A percentile compares a stretch with the other conserved stretches of the same genome.
Evolutionary conservation across 1,140 invertebrate species (phyloP).

Genomic region (Helicoverpa zea): DNA sequence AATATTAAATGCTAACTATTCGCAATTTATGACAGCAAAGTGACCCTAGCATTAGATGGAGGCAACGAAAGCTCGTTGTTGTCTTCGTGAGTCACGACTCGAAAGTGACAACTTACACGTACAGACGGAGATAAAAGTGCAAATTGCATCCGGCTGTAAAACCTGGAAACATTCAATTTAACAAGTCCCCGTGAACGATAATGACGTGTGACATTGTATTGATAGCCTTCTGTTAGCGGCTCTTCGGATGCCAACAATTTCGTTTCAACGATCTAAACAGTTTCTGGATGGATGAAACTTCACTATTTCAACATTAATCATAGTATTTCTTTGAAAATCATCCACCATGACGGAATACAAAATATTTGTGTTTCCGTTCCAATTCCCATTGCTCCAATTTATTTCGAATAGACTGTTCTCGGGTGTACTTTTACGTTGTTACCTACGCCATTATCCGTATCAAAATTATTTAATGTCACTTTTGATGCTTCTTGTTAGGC

Average conservation of each 20-base stretch:
- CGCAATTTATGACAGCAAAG: conserved; percentile 59
- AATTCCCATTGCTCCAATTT: conserved; percentile 4
- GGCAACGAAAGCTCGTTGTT: conserved; percentile 65
- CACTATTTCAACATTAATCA: too few relatives aligned
- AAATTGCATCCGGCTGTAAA: conserved; percentile 54
- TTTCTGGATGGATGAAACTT: neutral
- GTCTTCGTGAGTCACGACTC: conserved; percentile 73
- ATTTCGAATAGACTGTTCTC: neutral
- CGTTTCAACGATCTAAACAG: neutral
- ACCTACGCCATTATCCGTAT: conserved; percentile 50
- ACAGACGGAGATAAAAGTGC: conserved; percentile 60
- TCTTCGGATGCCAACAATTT: neutral
- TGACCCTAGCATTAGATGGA: conserved; percentile 57
- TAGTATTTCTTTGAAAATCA: too few relatives aligned
- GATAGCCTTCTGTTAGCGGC: conserved; percentile 10
- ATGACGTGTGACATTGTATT: conserved; percentile 13
- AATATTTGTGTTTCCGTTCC: neutral
- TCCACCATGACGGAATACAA: too few relatives aligned
- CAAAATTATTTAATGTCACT: conserved; percentile 59
- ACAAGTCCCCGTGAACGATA: conserved; percentile 20
- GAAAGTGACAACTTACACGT: conserved; percentile 72
- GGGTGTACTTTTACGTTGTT: conserved; percentile 33
- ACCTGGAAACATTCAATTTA: conserved; percentile 36
- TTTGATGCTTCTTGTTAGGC: conserved; percentile 56
- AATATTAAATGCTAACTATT: conserved; percentile 53